phyloP scores from a whole-genome alignment of 2,797 vertebrate genomes.

The Brachymystax lenok region DNA sequence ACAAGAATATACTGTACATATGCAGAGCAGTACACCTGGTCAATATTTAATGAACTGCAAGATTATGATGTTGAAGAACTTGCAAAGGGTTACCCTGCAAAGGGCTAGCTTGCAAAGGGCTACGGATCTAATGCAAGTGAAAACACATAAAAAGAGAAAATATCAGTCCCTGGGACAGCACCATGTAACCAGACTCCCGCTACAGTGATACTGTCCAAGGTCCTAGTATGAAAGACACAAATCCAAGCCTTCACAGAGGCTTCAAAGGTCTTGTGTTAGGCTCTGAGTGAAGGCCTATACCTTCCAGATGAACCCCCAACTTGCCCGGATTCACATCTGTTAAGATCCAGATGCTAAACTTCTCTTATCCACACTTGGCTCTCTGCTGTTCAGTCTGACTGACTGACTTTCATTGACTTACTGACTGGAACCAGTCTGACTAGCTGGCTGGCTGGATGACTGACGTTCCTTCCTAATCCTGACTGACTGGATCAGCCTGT shows the following conservation, averaged over 20 bases:
- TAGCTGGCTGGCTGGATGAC: not conserved
- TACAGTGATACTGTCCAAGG: not conserved
- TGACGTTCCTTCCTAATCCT: not conserved
- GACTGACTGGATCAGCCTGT: constrained; percentile 22
- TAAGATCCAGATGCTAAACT: constrained; percentile 28
- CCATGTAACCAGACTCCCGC: not conserved
- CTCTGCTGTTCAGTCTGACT: not conserved
- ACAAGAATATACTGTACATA: not conserved
- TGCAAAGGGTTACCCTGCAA: not conserved
- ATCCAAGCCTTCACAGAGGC: not conserved
- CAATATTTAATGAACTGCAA: not conserved
- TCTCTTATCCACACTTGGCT: not conserved
- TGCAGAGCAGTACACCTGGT: too few relatives aligned
- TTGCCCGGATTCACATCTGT: constrained; percentile 36
- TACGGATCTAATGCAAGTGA: not conserved
- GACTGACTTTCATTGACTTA: not conserved
- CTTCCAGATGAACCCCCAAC: constrained; percentile 34
- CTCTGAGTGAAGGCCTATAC: not conserved
- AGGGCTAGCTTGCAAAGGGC: not conserved
- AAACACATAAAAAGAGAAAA: not conserved
- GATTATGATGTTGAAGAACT: not conserved
- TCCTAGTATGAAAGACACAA: not conserved
- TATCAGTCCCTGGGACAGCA: not conserved
- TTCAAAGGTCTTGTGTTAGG: not conserved
- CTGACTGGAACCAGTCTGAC: not conserved